These are phyloP conservation scores for Axinella damicornis DNA, from an alignment of 37 sponge, comb jelly and placozoan species.

Conservation along the genomic window DNA sequence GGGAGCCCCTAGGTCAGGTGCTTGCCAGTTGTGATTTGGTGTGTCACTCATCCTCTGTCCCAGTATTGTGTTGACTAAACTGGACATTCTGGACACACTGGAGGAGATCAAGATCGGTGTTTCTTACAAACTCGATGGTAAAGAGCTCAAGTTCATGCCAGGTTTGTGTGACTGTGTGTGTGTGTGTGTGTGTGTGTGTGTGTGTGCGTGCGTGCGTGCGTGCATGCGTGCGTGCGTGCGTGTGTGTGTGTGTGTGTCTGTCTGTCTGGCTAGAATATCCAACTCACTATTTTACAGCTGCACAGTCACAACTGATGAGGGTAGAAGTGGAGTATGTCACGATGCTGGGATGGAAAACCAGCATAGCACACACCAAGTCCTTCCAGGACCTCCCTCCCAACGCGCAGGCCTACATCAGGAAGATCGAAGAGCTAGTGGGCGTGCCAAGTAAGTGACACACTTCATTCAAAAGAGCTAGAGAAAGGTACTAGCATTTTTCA, in stretches of 20 bases:
- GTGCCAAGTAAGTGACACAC: slow-evolving; percentile 77
- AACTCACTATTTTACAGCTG: slow-evolving; percentile 38
- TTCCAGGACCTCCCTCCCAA: slow-evolving; percentile 84
- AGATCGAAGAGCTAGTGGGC: slow-evolving; percentile 72
- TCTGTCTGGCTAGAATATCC: not conserved
- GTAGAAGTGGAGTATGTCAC: slow-evolving; percentile 88
- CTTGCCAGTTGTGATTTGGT: too few species aligned
- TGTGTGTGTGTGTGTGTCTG: slow-evolving; percentile 19
- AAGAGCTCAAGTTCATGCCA: slow-evolving; percentile 75
- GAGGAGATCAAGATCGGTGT: slow-evolving; percentile 95
- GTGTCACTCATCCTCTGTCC: not conserved
- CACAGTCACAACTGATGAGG: slow-evolving; percentile 54
- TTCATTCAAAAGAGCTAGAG: too few species aligned
- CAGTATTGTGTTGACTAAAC: slow-evolving; percentile 91
- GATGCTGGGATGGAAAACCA: slow-evolving; percentile 88
- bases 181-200: slow-evolving; percentile 15
- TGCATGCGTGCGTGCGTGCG: not conserved
- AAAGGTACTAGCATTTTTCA: too few species aligned
- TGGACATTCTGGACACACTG: slow-evolving; percentile 95
- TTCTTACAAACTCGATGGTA: slow-evolving; percentile 89
- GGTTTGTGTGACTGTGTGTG: slow-evolving; percentile 43
- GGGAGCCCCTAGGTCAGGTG: too few species aligned
- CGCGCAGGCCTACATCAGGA: slow-evolving; percentile 84
- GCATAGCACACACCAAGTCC: slow-evolving; percentile 53
- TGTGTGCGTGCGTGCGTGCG: slow-evolving; percentile 3